Percentiles rank a stretch among this genome's conserved stretches.
phyloP scores from a whole-genome alignment of 2,113 vertebrate species.

The Psophia crepitans region DNA sequence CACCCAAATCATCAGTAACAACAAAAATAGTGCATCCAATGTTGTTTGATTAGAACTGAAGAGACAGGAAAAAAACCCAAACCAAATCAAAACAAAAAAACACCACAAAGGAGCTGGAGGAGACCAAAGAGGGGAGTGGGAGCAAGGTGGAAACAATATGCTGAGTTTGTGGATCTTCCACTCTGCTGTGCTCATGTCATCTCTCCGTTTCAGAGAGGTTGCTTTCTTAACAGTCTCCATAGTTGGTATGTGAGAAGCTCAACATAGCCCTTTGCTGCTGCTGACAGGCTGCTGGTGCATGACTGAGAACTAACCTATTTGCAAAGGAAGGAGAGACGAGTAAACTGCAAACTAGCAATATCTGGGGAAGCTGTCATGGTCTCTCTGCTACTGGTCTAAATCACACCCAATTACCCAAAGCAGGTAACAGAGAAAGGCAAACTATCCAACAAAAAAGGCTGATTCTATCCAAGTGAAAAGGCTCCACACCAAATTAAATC shows the following conservation, averaged over 20 bases:
- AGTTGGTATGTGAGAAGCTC: neutral
- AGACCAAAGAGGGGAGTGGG: rapidly evolving
- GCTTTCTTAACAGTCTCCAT: neutral
- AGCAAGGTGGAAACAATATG: neutral
- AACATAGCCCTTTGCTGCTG: neutral
- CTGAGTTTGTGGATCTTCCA: neutral
- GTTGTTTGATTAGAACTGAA: neutral
- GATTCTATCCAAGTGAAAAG: neutral
- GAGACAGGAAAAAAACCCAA: neutral
- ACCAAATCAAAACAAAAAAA: no score
- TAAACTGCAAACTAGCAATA: neutral
- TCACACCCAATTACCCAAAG: neutral
- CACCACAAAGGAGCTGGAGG: neutral
- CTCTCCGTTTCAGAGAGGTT: neutral
- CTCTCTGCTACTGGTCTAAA: neutral
- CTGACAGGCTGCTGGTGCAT: neutral
- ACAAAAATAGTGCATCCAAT: neutral
- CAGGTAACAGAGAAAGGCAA: neutral
- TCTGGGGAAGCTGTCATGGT: neutral
- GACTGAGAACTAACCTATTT: conserved; percentile 20
- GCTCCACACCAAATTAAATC: neutral
- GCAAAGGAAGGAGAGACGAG: neutral
- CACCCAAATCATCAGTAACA: neutral
- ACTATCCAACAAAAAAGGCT: neutral
- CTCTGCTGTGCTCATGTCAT: neutral